Conservation (phyloP, 2,797 vertebrate species). For the Cossypha heuglini region DNA sequence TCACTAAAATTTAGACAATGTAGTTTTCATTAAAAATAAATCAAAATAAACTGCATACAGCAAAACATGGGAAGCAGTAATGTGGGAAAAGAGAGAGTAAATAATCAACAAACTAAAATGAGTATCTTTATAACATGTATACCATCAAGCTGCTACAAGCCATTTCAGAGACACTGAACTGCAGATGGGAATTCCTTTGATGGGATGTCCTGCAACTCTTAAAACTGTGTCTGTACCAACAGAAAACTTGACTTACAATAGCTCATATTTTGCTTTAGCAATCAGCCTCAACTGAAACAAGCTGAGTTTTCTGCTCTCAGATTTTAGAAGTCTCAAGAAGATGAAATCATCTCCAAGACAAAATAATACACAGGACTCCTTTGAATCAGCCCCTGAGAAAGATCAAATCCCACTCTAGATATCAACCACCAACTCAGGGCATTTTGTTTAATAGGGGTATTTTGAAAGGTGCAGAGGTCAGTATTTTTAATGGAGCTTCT, state of each 20-base stretch:
- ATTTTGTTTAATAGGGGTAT: not conserved
- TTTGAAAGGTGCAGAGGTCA: not conserved
- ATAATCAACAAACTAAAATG: conserved; percentile 11
- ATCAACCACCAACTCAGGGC: not conserved
- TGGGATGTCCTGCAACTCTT: conserved; percentile 24
- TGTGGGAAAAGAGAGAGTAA: not conserved
- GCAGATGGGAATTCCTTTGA: not conserved
- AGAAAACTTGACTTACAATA: not conserved
- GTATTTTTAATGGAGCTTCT: not conserved
- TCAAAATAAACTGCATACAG: not conserved
- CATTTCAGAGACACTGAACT: conserved; percentile 43
- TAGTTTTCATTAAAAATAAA: not conserved
- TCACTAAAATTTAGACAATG: not conserved
- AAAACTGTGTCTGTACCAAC: not conserved
- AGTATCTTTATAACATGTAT: conserved; percentile 26
- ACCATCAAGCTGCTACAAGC: not conserved
- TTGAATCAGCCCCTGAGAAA: not conserved
- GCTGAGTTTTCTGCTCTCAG: not conserved
- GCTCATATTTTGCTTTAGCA: not conserved
- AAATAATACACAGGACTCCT: not conserved
- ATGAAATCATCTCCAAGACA: not conserved
- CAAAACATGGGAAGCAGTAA: not conserved
- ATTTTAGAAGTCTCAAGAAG: not conserved
- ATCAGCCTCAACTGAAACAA: not conserved
- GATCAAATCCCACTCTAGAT: not conserved